phyloP scores from a whole-genome alignment of 2,888 invertebrate genomes.

The Netelia fuscicornis region DNA sequence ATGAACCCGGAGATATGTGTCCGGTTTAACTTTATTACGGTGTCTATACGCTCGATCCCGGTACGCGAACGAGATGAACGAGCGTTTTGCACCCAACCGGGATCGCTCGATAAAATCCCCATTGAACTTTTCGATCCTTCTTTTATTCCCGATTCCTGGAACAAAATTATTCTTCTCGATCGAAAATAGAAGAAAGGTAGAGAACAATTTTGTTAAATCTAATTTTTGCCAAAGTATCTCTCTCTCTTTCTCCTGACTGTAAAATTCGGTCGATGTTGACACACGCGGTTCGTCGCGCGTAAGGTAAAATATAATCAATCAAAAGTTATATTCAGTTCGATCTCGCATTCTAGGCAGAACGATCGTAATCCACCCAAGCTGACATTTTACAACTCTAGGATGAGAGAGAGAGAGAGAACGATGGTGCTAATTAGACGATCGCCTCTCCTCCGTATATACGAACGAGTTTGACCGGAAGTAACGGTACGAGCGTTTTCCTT shows the following conservation, averaged over 20 bases:
- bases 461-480: constrained; percentile 64
- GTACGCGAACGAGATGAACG: constrained; percentile 30
- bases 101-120: too few species aligned
- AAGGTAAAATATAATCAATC: constrained; percentile 29
- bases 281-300: neutral
- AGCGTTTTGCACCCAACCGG: constrained; percentile 26
- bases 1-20: constrained; percentile 65
- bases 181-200: neutral
- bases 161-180: too few species aligned
- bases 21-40: constrained; percentile 64
- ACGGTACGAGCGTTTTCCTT: constrained; percentile 59
- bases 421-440: constrained; percentile 37
- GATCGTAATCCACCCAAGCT: neutral
- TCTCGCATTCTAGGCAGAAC: neutral
- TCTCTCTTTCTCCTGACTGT: neutral
- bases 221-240: neutral
- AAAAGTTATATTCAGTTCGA: constrained; percentile 27
- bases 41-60: constrained; percentile 41
- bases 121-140: too few species aligned
- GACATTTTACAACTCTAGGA: constrained; percentile 30
- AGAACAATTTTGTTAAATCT: neutral
- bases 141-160: too few species aligned
- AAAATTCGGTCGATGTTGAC: neutral
- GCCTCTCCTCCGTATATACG: constrained; percentile 15
- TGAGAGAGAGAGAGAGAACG: neutral